A percentile compares a stretch with the other conserved stretches of the same genome.
Evolutionary conservation across 1,140 invertebrate species (phyloP).

Genomic region (Nomia melanderi): DNA sequence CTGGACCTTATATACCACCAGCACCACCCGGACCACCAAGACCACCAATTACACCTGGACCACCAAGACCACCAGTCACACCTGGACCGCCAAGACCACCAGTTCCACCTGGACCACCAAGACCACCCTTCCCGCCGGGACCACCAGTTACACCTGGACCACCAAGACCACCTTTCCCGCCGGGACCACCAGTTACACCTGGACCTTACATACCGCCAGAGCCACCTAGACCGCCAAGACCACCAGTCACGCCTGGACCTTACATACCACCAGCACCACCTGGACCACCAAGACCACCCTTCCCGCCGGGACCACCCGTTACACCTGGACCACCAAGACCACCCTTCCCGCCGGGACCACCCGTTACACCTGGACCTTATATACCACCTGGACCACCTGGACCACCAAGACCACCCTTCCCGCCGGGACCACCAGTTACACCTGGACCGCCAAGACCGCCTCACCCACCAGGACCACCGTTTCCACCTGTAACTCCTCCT

Average conservation of each 20-base stretch:
- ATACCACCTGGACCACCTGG: slow-evolving; percentile 2
- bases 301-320: not conserved
- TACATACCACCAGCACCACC: not conserved
- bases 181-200: not conserved
- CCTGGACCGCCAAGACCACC: slow-evolving; percentile 23
- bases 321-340: not conserved
- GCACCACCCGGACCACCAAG: slow-evolving; percentile 29
- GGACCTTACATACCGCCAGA: not conserved
- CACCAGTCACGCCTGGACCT: slow-evolving; percentile 13
- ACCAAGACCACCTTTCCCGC: not conserved
- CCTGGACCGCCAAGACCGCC: not conserved
- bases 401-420: slow-evolving; percentile 15
- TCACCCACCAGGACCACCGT: not conserved
- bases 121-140: not conserved
- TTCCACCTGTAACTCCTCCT: not conserved
- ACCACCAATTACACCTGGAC: slow-evolving; percentile 1
- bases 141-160: not conserved
- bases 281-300: not conserved
- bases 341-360: not conserved
- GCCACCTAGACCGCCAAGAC: slow-evolving; percentile 7
- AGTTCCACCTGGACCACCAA: not conserved
- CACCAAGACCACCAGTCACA: not conserved
- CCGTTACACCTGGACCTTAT: not conserved
- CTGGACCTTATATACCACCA: no score
- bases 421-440: not conserved